Evolutionary conservation across 2,113 vertebrate genomes (phyloP).

Genomic region (Forbesichthys agassizii): DNA sequence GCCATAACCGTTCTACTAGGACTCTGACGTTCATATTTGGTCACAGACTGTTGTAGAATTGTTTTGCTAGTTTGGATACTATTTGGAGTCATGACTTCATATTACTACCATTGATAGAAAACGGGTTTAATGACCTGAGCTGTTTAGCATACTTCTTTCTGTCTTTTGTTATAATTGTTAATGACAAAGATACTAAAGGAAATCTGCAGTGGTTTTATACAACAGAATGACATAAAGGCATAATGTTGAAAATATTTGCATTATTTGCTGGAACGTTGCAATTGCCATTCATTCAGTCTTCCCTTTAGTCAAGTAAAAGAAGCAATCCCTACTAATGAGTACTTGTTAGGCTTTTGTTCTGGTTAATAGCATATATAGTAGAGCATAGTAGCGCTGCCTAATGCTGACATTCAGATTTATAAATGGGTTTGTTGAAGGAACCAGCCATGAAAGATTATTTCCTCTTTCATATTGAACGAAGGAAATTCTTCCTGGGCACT

Average conservation of each 20-base stretch:
- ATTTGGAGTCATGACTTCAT: slow-evolving; percentile 41
- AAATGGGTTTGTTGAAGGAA: slow-evolving; percentile 72
- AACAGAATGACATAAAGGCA: slow-evolving; percentile 28
- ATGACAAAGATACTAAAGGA: slow-evolving; percentile 7
- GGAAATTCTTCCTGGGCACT: slow-evolving; percentile 71
- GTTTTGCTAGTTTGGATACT: slow-evolving; percentile 61
- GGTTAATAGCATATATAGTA: slow-evolving; percentile 59
- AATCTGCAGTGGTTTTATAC: slow-evolving; percentile 9
- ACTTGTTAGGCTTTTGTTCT: slow-evolving; percentile 52
- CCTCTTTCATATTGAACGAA: slow-evolving; percentile 71
- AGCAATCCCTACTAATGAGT: slow-evolving; percentile 64
- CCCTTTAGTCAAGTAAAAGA: slow-evolving; percentile 56
- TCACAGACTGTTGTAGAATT: slow-evolving; percentile 49
- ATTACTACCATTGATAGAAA: slow-evolving; percentile 9
- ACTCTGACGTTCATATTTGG: slow-evolving; percentile 71
- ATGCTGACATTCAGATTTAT: slow-evolving; percentile 70
- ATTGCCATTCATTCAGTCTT: slow-evolving; percentile 44
- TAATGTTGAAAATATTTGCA: slow-evolving; percentile 4
- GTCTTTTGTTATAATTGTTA: slow-evolving; percentile 32
- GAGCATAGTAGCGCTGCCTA: slow-evolving; percentile 53
- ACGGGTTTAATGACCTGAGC: neutral
- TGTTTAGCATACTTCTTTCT: slow-evolving; percentile 38
- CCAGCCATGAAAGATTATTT: slow-evolving; percentile 73
- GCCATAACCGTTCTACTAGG: slow-evolving; percentile 54
- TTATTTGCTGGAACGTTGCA: slow-evolving; percentile 39